phyloP scores from a whole-genome alignment of 1,140 invertebrate species.

The Drosophila pandora region DNA sequence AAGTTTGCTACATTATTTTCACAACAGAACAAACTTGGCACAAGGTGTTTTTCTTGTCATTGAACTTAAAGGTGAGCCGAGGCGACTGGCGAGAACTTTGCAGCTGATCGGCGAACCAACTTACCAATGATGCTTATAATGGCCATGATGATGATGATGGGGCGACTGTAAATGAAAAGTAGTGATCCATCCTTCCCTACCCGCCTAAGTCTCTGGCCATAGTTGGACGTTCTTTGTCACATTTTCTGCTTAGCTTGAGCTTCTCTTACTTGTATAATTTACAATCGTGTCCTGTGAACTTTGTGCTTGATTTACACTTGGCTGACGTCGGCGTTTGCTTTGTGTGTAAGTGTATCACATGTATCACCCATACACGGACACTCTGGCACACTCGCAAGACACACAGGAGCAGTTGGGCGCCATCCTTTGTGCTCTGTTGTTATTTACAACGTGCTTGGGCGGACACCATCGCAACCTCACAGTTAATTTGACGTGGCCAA shows the following conservation, averaged over 20 bases:
- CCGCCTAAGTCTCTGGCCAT: not conserved
- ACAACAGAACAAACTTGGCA: constrained; percentile 62
- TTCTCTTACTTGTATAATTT: constrained; percentile 63
- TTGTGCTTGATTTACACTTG: constrained; percentile 76
- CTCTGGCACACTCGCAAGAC: not conserved
- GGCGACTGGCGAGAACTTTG: constrained; percentile 50
- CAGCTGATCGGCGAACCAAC: constrained; percentile 46
- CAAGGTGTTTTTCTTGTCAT: constrained; percentile 70
- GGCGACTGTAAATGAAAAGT: not conserved
- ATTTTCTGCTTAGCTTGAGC: constrained; percentile 58
- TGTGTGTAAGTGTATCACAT: constrained; percentile 29
- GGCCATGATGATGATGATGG: constrained; percentile 27
- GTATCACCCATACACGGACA: not conserved
- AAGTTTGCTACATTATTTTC: constrained; percentile 76
- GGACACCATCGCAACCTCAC: constrained; percentile 32
- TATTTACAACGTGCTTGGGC: constrained; percentile 69
- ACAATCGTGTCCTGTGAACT: constrained; percentile 71
- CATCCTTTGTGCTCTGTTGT: constrained; percentile 60
- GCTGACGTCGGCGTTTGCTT: constrained; percentile 72
- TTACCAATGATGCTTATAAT: constrained; percentile 28
- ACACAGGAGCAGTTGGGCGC: constrained; percentile 22
- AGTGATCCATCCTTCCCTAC: not conserved
- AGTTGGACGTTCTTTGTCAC: constrained; percentile 53
- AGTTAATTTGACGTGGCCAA: constrained; percentile 69
- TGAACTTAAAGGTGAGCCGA: constrained; percentile 55